A percentile compares a stretch with the other conserved stretches of the same genome.
Evolutionary conservation across 1,140 invertebrate genomes (phyloP).

Genomic region (Drosophila kohkoa): DNA sequence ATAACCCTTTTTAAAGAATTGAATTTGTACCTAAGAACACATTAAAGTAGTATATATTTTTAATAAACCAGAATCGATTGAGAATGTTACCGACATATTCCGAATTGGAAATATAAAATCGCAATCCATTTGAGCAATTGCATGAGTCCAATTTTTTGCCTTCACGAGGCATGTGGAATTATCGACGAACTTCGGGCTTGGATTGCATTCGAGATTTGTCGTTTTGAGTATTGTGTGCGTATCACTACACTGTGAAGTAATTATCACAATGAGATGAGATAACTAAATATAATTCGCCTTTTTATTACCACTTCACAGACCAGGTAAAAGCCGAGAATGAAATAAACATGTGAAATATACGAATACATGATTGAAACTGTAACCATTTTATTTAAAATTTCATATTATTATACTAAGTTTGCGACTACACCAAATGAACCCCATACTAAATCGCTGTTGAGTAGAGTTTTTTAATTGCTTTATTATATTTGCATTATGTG

Average conservation of each 20-base stretch:
- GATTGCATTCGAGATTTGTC: conserved; percentile 38
- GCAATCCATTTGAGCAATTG: conserved; percentile 27
- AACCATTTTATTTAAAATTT: neutral
- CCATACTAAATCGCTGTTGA: no score
- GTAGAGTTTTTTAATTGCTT: neutral
- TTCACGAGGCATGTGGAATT: conserved; percentile 30
- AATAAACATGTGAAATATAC: neutral
- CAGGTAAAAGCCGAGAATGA: neutral
- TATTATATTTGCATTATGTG: neutral
- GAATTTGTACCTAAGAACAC: no score
- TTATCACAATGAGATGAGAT: neutral
- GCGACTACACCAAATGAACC: no score
- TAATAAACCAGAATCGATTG: no score
- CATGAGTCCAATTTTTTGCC: conserved; percentile 43
- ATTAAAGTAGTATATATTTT: no score
- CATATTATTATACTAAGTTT: no score
- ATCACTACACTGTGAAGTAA: neutral
- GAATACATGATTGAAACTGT: neutral
- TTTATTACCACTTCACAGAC: conserved; percentile 5
- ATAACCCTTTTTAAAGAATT: no score
- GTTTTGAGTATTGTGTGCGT: conserved; percentile 27
- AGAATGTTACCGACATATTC: conserved; percentile 29
- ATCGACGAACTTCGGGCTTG: neutral
- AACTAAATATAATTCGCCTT: neutral
- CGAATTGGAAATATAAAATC: conserved; percentile 18